phyloP scores from a whole-genome alignment of 2,888 invertebrate genomes.

The Palloptera scutellata region DNA sequence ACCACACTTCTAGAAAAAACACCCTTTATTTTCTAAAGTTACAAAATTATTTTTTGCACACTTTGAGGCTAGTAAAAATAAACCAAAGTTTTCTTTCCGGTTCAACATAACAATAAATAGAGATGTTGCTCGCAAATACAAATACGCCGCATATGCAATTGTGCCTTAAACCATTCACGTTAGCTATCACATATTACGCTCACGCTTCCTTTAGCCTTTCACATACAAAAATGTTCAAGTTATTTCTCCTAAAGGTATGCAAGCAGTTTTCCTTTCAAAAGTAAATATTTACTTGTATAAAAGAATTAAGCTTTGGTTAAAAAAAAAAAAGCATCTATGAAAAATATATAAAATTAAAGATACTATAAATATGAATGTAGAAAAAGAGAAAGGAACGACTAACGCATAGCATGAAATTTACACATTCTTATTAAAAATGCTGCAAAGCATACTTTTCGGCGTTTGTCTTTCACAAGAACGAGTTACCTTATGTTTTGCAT shows the following conservation, averaged over 20 bases:
- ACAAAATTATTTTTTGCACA: no score
- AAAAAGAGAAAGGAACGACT: not conserved
- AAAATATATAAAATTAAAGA: not conserved
- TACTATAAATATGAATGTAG: not conserved
- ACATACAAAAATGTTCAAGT: not conserved
- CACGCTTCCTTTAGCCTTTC: no score
- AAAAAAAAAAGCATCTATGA: not conserved
- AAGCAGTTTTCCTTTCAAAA: not conserved
- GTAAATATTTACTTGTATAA: not conserved
- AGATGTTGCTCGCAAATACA: no score
- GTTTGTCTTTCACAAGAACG: conserved; percentile 22
- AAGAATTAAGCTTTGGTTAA: conserved; percentile 4
- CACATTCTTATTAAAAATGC: conserved; percentile 15
- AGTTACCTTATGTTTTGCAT: conserved; percentile 23
- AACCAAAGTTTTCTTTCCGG: no score
- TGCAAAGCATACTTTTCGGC: conserved; percentile 34
- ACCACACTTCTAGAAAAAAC: no score
- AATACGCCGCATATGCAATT: no score
- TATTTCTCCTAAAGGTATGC: not conserved
- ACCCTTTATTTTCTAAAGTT: no score
- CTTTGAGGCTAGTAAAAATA: no score
- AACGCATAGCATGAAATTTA: conserved; percentile 2
- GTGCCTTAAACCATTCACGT: no score
- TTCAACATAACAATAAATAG: no score
- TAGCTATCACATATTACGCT: no score